Conservation (phyloP, 2,113 vertebrate species). For the Lophura nycthemera region DNA sequence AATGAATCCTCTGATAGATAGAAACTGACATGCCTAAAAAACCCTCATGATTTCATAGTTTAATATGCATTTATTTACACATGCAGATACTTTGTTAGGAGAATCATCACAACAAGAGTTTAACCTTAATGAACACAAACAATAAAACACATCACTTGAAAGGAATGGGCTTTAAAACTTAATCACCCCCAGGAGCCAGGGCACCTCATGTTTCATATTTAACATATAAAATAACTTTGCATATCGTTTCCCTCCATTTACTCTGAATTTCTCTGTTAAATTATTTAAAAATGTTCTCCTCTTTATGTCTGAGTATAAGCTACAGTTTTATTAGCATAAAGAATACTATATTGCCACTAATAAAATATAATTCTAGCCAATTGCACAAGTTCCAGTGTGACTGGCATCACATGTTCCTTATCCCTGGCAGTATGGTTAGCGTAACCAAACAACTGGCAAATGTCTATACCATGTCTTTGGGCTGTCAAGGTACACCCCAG, state of each 20-base stretch:
- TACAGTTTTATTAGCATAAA: background rate
- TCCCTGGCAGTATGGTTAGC: background rate
- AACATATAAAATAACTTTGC: background rate
- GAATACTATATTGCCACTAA: background rate
- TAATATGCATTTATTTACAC: background rate
- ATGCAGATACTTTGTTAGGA: background rate
- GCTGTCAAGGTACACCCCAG: background rate
- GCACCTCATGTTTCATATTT: background rate
- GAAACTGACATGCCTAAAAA: background rate
- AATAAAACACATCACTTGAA: background rate
- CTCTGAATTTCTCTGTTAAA: background rate
- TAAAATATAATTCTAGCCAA: background rate
- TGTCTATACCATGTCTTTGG: background rate
- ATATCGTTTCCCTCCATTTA: background rate
- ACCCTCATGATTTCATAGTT: background rate
- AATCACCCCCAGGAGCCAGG: background rate
- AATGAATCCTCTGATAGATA: background rate
- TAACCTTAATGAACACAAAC: background rate
- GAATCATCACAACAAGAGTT: background rate
- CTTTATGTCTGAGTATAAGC: background rate
- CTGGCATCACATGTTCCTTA: background rate
- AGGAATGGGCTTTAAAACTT: background rate
- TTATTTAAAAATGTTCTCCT: background rate
- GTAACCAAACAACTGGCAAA: background rate
- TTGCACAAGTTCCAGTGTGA: background rate